Evolutionary conservation across 1,140 invertebrate species (phyloP), one percentile per base, ranked within the genome.

Genomic region (Papilio xuthus): DNA sequence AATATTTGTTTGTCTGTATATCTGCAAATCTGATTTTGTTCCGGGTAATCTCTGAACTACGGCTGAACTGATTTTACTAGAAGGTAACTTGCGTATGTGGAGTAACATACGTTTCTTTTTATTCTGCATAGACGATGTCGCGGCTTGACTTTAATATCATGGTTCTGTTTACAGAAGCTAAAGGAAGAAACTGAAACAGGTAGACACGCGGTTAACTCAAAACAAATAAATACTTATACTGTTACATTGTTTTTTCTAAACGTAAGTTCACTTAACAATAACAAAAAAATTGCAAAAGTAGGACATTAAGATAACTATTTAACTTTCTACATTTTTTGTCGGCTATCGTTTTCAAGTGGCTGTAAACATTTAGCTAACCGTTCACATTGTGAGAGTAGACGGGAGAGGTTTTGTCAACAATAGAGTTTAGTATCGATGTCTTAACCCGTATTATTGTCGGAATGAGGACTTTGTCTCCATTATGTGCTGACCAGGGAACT

Each of bases 291-390:
- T 15, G 56, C 56, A 60, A 60, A 26, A 26, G 9, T 26, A 60
- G 56, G 9, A 60, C 56, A 60, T 26, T 26, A 15, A 60, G 56
- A 3, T 60, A 12, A 26, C 20, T 53, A 60, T 26, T 60, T 23
- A 63, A 63, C 23, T 67, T 67, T 67, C 26, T 28, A 67, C 4
- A 32, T 28, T 28, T 26, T 67, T 67, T 67, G 13, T 28, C 13
- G 12, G 60, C 60, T 67, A 18, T 67, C 60, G 23, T 67, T 15
- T 67, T 67, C 23, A 28, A 28, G 60, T 28, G 26, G 60, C 1
- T 67, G 60, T 67, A 67, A 67, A 67, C 32, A 67, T 67, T 67
- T 67, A 15, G 60, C 60, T 67, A 12, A 67, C 26, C 26, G 60
- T 67, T 67, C 26, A 13, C 26, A 67, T 67, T 67, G 56, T 60